Percentiles rank a stretch among this genome's conserved stretches.
Evolutionary conservation across 2,888 invertebrate genomes (phyloP).

Genomic region (Cloeon dipterum): DNA sequence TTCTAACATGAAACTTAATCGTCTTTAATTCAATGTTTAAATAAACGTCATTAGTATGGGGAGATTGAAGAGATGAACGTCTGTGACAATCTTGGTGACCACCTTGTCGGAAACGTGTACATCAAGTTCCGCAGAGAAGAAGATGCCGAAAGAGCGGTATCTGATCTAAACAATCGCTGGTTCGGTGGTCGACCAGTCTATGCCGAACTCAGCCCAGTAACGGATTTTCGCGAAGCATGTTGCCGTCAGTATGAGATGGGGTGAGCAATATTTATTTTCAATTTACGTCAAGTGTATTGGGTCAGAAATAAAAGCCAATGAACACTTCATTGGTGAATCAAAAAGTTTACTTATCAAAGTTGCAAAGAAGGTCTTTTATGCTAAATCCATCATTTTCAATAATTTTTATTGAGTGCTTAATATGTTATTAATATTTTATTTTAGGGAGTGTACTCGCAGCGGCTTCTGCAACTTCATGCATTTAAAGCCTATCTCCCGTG

Average conservation of each 20-base stretch:
- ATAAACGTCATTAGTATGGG: conserved; percentile 39
- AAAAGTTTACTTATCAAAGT: too few relatives aligned
- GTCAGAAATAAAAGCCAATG: too few relatives aligned
- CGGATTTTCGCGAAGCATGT: conserved; percentile 97
- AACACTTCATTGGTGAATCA: too few relatives aligned
- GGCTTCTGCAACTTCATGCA: conserved; percentile 99
- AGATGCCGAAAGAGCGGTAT: conserved; percentile 93
- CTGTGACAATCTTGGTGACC: conserved; percentile 97
- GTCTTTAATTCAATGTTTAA: background rate
- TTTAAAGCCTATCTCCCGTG: conserved; percentile 91
- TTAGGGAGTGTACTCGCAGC: conserved; percentile 81
- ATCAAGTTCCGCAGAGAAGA: conserved; percentile 97
- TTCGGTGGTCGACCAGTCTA: conserved; percentile 96
- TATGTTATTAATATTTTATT: conserved; percentile 10
- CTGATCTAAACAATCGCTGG: conserved; percentile 95
- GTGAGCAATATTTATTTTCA: too few relatives aligned
- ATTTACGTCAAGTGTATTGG: too few relatives aligned
- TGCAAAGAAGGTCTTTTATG: too few relatives aligned
- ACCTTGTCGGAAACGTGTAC: conserved; percentile 96
- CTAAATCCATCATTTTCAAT: too few relatives aligned
- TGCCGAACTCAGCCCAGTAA: conserved; percentile 95
- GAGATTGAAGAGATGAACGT: conserved; percentile 99
- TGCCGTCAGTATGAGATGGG: conserved; percentile 99
- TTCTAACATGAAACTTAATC: background rate
- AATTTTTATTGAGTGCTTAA: too few relatives aligned